phyloP scores from a whole-genome alignment of 2,888 invertebrate species.

The Cybosia mesomella region DNA sequence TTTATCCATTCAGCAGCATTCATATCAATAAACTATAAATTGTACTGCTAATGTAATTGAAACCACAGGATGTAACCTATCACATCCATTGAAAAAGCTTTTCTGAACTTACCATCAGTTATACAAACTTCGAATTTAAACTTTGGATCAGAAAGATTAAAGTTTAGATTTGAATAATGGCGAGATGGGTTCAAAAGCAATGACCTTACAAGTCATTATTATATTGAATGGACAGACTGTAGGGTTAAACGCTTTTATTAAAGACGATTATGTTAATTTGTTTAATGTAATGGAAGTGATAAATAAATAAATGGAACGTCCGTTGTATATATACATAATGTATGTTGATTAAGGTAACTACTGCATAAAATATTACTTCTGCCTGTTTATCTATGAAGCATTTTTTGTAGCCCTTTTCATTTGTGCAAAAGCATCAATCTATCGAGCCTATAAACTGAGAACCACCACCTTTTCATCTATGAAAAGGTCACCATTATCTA shows the following conservation, averaged over 20 bases:
- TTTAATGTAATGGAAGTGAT: conserved; percentile 36
- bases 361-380: not conserved
- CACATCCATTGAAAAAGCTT: conserved; percentile 74
- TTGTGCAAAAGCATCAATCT: not conserved
- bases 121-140: conserved; percentile 41
- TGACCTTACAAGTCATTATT: conserved; percentile 67
- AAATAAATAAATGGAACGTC: conserved; percentile 36
- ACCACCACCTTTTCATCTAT: too few relatives aligned
- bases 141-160: conserved; percentile 46
- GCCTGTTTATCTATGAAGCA: too few relatives aligned
- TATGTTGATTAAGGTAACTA: conserved; percentile 17
- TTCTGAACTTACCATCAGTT: conserved; percentile 63
- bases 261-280: conserved; percentile 50
- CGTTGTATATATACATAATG: conserved; percentile 9
- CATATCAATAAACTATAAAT: conserved; percentile 73
- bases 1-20: conserved; percentile 52
- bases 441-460: too few relatives aligned
- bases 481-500: too few relatives aligned
- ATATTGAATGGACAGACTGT: conserved; percentile 61
- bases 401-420: not conserved
- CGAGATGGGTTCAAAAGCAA: conserved; percentile 59
- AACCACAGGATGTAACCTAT: conserved; percentile 82
- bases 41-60: conserved; percentile 78
- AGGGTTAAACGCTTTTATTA: conserved; percentile 54
- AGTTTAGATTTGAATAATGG: conserved; percentile 46